Evolutionary conservation across 1,140 invertebrate genomes (phyloP).

Genomic region (Brachionus paranguensis): DNA sequence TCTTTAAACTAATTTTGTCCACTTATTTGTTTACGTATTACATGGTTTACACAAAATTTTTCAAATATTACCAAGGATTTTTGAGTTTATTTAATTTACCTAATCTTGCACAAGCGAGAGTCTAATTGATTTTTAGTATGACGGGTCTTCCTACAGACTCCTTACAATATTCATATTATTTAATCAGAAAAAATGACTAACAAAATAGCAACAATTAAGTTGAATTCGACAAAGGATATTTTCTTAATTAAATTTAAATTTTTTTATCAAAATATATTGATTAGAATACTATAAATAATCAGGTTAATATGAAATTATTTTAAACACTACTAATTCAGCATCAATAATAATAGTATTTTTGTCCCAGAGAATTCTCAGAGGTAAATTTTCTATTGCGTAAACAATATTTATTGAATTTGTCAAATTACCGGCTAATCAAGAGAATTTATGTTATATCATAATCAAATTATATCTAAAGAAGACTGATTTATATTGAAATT

Average conservation of each 20-base stretch:
- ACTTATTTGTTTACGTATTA: background rate
- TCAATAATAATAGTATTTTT: no score
- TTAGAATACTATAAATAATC: background rate
- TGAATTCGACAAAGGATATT: background rate
- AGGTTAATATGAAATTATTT: background rate
- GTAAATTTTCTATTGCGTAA: no score
- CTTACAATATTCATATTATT: background rate
- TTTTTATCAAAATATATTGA: background rate
- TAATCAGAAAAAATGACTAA: background rate
- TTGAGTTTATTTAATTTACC: background rate
- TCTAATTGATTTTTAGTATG: background rate
- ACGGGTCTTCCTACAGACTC: background rate
- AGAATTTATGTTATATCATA: no score
- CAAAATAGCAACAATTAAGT: background rate
- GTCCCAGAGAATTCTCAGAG: no score
- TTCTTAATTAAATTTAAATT: background rate
- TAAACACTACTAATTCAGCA: no score
- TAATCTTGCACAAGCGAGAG: background rate
- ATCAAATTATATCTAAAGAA: no score
- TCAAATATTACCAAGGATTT: background rate
- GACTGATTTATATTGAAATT: no score
- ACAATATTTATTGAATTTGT: no score
- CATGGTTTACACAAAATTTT: background rate
- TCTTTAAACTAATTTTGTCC: background rate
- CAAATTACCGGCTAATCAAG: no score